Base-by-base conservation (phyloP, 2,888 invertebrate species). In the Euspilapteryx auroguttella region DNA sequence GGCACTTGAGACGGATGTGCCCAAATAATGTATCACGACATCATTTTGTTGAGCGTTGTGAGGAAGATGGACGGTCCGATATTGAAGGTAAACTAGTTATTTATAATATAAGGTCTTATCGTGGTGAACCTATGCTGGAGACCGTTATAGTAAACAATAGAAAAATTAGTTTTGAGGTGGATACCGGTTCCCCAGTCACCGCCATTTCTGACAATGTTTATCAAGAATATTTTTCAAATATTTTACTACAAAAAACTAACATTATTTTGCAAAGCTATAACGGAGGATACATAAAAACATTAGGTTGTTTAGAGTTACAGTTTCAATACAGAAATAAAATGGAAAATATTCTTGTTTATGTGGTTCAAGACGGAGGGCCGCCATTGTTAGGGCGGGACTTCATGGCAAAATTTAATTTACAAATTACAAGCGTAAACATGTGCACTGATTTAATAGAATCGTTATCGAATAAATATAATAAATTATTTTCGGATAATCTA, bases 1-100 rank as follows among this genome's bases (percentile, higher is more conserved):
- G 24, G 12, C 24, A 24, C 14, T 12, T 24, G 7, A 24, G 13
- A 14, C 10, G 12, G n/a, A 24, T 24, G 24, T 24, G 24, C 13
- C 9, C 10, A 24, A n/a, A 6, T 8, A n/a, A n/a, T 8, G n/a
- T 14, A 14, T 12, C 12, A 6, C 7, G 9, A 13, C 12, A 11
- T 12, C 14, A 24, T 11, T 9, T 10, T n/a, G 22, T n/a, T n/a
- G n/a, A n/a, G n/a, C n/a, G n/a, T n/a, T n/a, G n/a, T n/a, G n/a
- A n/a, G n/a, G n/a, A 10, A 6, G 22, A 22, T 12, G 22, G 12
- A 22, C 10, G 22, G 10, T 5, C 10, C 10, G 22, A 22, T 5
- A 12, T 11, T 22, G 22, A 22, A 10, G 22, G 22, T 22, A 22
- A 22, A n/a, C 22, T 11, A 9, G 10, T 12, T 9, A 22, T 22